Evolutionary conservation across 2,797 vertebrate species (phyloP), one percentile per base, ranked within the genome.

Genomic region (Clarias fuscus): DNA sequence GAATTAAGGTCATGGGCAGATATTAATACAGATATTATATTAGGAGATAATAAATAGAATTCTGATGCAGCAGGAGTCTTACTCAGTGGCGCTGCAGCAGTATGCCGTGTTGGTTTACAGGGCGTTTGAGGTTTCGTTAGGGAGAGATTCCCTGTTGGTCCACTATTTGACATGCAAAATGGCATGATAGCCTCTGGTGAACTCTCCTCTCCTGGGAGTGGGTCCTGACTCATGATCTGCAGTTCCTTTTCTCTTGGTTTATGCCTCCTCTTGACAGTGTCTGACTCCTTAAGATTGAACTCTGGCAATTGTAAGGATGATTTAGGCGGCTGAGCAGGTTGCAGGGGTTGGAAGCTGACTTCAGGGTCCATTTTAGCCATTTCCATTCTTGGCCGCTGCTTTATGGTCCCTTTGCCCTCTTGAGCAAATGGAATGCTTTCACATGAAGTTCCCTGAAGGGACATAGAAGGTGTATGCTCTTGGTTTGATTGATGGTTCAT

Each of bases 391-490:
- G 98, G 97, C 30, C 97, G 93, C 92, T 99, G 98, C 85, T 98
- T 99, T 92, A 99, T 98, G 18, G 98, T 98, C 86, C 98, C 95
- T 88, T 98, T 99, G 53, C 98, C 97, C 88, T 99, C 98, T 62
- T 99, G 97, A 0, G 98, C 98, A 0, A 99, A 99, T 0, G 97
- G 97, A 79, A 99, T 96, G 87, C 94, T 96, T 86, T 96, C 96
- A 0, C 94, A 93, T 0, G 96, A 96, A 90, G 93, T 95, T 87
- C 94, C 95, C 85, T 96, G 95, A 0, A 96, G 94, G 0, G 92
- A 90, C 0, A 91, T 70, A 2, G 90, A 90, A 13, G 91, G 91
- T n/a, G 89, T 90, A 14, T 72, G 84, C 15, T 77, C 75, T 56
- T 76, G 88, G 76, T 92, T 91, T 22, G 8, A 75, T 67, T 85